A percentile compares a stretch with the other conserved stretches of the same genome.
Evolutionary conservation across 2,797 vertebrate genomes (phyloP).

Genomic region (Syngnathus acus): DNA sequence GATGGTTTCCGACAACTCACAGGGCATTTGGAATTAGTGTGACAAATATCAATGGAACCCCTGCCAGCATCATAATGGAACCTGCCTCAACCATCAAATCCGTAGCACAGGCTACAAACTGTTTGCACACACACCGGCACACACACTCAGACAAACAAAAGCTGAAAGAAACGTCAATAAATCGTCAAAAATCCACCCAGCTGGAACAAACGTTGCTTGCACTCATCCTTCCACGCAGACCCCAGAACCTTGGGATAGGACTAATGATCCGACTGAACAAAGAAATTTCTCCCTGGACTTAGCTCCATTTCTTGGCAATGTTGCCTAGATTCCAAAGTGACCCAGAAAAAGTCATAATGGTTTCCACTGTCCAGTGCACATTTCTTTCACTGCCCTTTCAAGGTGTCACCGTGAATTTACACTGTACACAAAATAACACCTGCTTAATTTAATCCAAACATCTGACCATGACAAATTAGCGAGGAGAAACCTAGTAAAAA

Average conservation of each 20-base stretch:
- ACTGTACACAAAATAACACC: constrained; percentile 54
- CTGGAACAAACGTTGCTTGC: constrained; percentile 39
- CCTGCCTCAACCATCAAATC: constrained; percentile 59
- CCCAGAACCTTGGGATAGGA: constrained; percentile 19
- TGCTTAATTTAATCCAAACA: constrained; percentile 54
- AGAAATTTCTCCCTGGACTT: constrained; percentile 35
- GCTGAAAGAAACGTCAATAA: constrained; percentile 43
- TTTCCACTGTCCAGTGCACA: constrained; percentile 26
- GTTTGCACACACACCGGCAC: constrained; percentile 18
- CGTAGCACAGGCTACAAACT: constrained; percentile 56
- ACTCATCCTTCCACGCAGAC: constrained; percentile 39
- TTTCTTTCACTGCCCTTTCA: constrained; percentile 36
- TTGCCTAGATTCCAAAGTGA: constrained; percentile 35
- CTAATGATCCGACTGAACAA: constrained; percentile 46
- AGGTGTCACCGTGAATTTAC: constrained; percentile 49
- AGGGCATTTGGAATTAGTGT: constrained; percentile 35
- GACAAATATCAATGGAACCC: constrained; percentile 42
- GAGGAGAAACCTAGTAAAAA: constrained; percentile 22
- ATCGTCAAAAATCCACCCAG: constrained; percentile 36
- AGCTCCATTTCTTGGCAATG: constrained; percentile 20
- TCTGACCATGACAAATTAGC: constrained; percentile 57
- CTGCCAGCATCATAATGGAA: constrained; percentile 53
- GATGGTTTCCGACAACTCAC: constrained; percentile 51
- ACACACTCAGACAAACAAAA: constrained; percentile 25
- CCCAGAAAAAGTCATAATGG: constrained; percentile 51